phyloP scores from a whole-genome alignment of 2,113 vertebrate genomes.

The Puffinus mauretanicus region DNA sequence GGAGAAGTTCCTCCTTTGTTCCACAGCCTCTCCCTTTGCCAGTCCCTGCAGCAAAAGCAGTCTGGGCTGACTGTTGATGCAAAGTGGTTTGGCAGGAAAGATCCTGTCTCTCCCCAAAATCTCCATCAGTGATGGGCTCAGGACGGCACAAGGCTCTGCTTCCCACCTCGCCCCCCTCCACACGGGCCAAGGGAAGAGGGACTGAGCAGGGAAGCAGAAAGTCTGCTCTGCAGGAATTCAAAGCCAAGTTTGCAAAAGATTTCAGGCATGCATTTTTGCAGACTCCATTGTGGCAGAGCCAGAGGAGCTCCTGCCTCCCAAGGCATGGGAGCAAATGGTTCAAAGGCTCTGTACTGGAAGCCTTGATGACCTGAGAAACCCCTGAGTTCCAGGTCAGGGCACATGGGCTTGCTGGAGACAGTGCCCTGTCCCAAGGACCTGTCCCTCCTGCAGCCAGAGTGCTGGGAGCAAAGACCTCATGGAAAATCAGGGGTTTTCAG shows the following conservation, averaged over 20 bases:
- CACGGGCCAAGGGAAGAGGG: neutral
- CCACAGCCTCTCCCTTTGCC: constrained; percentile 30
- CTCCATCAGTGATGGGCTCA: neutral
- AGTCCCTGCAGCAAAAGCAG: constrained; percentile 53
- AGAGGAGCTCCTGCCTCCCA: neutral
- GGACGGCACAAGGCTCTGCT: neutral
- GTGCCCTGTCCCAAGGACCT: neutral
- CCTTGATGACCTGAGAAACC: neutral
- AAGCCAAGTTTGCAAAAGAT: neutral
- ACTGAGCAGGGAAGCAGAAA: neutral
- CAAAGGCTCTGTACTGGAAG: neutral
- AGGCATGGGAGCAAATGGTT: neutral
- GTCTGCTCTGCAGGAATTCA: neutral
- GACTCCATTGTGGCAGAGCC: neutral
- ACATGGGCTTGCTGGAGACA: neutral
- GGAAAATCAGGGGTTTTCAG: neutral
- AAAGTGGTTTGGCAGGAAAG: constrained; percentile 49
- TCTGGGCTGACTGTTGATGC: constrained; percentile 4
- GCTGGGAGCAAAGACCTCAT: neutral
- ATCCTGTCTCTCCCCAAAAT: neutral
- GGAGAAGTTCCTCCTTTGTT: constrained; percentile 56
- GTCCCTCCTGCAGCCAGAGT: neutral
- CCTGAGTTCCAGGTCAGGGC: neutral
- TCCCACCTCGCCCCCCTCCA: neutral
- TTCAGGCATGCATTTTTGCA: neutral